phyloP scores from a whole-genome alignment of 2,888 invertebrate genomes.

The Himalopsyche tibetana region DNA sequence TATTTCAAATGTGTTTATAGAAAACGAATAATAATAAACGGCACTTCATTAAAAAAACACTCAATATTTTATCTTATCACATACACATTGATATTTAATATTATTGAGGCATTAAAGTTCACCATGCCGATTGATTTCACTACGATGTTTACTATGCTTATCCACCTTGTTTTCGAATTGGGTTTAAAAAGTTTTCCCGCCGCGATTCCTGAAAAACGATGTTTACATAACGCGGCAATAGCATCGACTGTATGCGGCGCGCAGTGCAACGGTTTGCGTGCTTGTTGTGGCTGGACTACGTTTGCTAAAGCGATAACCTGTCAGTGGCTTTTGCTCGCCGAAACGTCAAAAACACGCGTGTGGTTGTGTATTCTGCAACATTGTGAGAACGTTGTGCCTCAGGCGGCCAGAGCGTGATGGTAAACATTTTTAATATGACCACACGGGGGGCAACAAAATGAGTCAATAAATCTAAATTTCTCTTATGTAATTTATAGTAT shows the following conservation, averaged over 20 bases:
- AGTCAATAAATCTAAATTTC: background rate
- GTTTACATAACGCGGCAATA: constrained; percentile 57
- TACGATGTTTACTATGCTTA: too few species aligned
- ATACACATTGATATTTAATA: background rate
- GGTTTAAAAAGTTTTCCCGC: constrained; percentile 46
- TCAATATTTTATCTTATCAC: background rate
- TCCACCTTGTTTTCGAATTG: background rate
- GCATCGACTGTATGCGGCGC: constrained; percentile 44
- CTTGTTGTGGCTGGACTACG: constrained; percentile 2
- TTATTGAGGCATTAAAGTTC: background rate
- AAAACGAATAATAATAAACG: background rate
- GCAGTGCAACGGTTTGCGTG: background rate
- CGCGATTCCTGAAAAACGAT: constrained; percentile 41
- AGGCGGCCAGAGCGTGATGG: constrained; percentile 23
- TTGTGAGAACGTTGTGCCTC: constrained; percentile 37
- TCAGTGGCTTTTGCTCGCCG: constrained; percentile 48
- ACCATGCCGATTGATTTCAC: background rate
- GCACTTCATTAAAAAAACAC: background rate
- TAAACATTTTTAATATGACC: constrained; percentile 36
- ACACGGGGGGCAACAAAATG: background rate
- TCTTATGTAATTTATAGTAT: background rate
- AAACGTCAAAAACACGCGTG: constrained; percentile 58
- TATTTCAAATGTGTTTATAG: background rate
- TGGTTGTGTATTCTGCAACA: background rate
- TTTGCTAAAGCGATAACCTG: constrained; percentile 47